A percentile compares a stretch with the other conserved stretches of the same genome.
phyloP scores from a whole-genome alignment of 2,888 invertebrate species.

The Vannuccia rotundouncinata region DNA sequence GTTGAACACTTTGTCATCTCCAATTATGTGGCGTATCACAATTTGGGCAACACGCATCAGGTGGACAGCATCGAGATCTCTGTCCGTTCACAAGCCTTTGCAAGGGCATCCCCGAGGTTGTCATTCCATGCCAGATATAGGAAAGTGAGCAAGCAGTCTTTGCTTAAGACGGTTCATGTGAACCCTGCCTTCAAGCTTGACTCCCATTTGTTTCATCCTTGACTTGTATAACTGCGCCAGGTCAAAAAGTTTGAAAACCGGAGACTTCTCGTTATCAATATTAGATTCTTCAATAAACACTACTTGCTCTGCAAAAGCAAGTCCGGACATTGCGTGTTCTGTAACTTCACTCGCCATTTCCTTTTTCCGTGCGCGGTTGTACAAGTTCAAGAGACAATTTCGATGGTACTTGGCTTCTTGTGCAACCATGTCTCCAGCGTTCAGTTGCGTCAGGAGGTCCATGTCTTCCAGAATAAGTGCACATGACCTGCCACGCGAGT shows the following conservation, averaged over 20 bases:
- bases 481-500: neutral
- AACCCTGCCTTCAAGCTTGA: neutral
- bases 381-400: neutral
- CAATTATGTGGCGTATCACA: neutral
- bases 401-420: neutral
- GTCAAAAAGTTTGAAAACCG: neutral
- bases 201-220: neutral
- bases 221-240: neutral
- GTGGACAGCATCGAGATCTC: neutral
- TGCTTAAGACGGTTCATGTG: neutral
- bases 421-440: slow-evolving; percentile 3
- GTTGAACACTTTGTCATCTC: neutral
- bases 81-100: neutral
- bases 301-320: neutral
- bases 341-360: neutral
- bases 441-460: neutral
- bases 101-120: neutral
- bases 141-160: neutral
- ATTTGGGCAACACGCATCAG: neutral
- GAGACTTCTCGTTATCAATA: neutral
- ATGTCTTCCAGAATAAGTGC: neutral
- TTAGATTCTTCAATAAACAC: neutral
- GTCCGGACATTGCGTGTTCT: neutral
- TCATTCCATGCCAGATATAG: too few species aligned
- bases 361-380: neutral